Evolutionary conservation across 2,797 vertebrate genomes (phyloP).

Genomic region (Sebastes matsubarae): DNA sequence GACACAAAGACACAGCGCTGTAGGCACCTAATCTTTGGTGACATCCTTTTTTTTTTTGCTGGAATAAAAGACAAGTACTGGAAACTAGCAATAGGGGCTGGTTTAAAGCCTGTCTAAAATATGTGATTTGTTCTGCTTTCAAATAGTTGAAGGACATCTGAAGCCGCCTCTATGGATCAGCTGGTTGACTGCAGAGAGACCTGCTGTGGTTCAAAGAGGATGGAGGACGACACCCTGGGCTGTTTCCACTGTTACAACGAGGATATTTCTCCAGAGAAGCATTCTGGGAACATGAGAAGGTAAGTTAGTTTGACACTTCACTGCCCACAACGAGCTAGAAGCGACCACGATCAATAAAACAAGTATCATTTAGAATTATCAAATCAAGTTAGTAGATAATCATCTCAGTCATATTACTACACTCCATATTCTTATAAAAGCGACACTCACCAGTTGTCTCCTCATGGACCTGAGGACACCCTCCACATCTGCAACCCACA

Average conservation of each 20-base stretch:
- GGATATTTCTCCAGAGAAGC: constrained; percentile 61
- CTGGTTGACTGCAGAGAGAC: constrained; percentile 20
- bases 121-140: neutral
- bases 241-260: constrained; percentile 8
- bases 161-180: constrained; percentile 17
- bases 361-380: neutral
- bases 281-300: constrained; percentile 42
- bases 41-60: neutral
- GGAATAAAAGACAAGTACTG: neutral
- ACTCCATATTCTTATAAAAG: neutral
- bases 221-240: neutral
- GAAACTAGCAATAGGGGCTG: neutral
- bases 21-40: neutral
- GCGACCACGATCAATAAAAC: constrained; percentile 5
- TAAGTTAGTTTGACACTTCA: constrained; percentile 30
- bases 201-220: constrained; percentile 15
- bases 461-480: constrained; percentile 56
- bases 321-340: neutral
- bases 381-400: neutral
- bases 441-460: constrained; percentile 60
- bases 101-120: neutral
- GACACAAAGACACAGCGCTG: neutral
- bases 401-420: too few relatives aligned
- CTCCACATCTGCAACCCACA: constrained; percentile 64
- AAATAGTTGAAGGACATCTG: neutral